phyloP scores from a whole-genome alignment of 1,140 invertebrate species.

The Venturia canescens region DNA sequence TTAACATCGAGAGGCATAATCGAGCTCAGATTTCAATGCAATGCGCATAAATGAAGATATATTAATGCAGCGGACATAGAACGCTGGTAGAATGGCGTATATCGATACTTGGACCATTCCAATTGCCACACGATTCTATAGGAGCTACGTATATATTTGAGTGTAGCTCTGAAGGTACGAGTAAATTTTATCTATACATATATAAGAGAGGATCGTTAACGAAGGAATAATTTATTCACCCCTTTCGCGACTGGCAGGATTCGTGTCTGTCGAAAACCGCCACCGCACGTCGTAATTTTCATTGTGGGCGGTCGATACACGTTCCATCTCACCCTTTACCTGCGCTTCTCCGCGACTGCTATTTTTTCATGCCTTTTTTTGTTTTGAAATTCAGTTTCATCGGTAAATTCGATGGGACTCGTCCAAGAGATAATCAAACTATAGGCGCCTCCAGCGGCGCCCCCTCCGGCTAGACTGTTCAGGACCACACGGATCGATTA shows the following conservation, averaged over 20 bases:
- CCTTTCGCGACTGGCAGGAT: slow-evolving; percentile 36
- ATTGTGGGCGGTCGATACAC: slow-evolving; percentile 42
- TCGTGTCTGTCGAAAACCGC: slow-evolving; percentile 43
- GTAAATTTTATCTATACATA: not conserved
- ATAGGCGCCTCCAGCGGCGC: slow-evolving; percentile 4
- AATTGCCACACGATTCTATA: not conserved
- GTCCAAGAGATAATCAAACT: slow-evolving; percentile 43
- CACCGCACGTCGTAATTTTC: slow-evolving; percentile 38
- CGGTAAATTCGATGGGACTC: slow-evolving; percentile 39
- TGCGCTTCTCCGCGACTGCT: not conserved
- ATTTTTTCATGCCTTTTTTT: slow-evolving; percentile 6
- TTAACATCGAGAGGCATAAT: not conserved
- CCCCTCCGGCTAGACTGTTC: slow-evolving; percentile 33
- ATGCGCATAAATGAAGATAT: not conserved
- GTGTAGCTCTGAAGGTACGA: too few relatives aligned
- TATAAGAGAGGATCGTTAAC: slow-evolving; percentile 24
- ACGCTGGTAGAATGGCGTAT: not conserved
- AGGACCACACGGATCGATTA: slow-evolving; percentile 40
- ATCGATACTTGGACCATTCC: slow-evolving; percentile 22
- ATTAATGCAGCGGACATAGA: not conserved
- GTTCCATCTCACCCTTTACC: not conserved
- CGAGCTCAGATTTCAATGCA: slow-evolving; percentile 33
- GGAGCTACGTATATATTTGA: not conserved
- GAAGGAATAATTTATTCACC: slow-evolving; percentile 45
- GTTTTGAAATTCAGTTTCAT: slow-evolving; percentile 39